A percentile compares a stretch with the other conserved stretches of the same genome.
These are phyloP conservation scores for Tachyglossus aculeatus DNA, from an alignment of 2,797 vertebrate genomes.

Conservation along the genomic window DNA sequence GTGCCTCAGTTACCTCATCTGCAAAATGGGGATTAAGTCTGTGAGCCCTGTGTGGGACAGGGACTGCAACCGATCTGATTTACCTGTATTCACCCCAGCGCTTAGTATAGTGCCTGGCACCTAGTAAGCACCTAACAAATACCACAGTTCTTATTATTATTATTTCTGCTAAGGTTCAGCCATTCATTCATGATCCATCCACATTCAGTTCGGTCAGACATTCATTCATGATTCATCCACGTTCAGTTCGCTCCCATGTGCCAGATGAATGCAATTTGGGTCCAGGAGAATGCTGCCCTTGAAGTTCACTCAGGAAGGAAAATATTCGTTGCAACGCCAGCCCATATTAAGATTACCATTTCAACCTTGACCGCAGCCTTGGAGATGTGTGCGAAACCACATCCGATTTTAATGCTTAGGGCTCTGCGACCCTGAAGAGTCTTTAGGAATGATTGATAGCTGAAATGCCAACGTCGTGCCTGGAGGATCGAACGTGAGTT, in stretches of 20 bases:
- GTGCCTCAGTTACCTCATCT: too few relatives aligned
- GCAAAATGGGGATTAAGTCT: too few relatives aligned
- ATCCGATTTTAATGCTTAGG: background rate
- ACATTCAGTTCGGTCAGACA: slow-evolving; percentile 52
- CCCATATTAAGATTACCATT: background rate
- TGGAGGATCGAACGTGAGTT: too few relatives aligned
- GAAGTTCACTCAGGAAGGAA: slow-evolving; percentile 11
- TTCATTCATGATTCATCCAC: slow-evolving; percentile 42
- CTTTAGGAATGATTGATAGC: background rate
- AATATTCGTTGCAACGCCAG: slow-evolving; percentile 34
- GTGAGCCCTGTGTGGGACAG: too few relatives aligned
- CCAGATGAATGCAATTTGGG: slow-evolving; percentile 50
- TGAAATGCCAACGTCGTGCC: too few relatives aligned
- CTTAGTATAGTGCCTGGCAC: too few relatives aligned
- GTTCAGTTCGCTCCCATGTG: slow-evolving; percentile 48
- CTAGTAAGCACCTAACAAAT: too few relatives aligned
- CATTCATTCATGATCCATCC: slow-evolving; percentile 47
- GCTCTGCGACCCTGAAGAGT: background rate
- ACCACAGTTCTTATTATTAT: too few relatives aligned
- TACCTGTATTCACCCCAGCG: too few relatives aligned
- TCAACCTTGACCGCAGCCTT: slow-evolving; percentile 4
- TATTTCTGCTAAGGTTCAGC: too few relatives aligned
- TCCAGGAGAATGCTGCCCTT: too few relatives aligned
- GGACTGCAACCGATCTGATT: too few relatives aligned
- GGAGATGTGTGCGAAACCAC: slow-evolving; percentile 1